Conservation (phyloP, 2,797 vertebrate species). For the Zalophus californianus region DNA sequence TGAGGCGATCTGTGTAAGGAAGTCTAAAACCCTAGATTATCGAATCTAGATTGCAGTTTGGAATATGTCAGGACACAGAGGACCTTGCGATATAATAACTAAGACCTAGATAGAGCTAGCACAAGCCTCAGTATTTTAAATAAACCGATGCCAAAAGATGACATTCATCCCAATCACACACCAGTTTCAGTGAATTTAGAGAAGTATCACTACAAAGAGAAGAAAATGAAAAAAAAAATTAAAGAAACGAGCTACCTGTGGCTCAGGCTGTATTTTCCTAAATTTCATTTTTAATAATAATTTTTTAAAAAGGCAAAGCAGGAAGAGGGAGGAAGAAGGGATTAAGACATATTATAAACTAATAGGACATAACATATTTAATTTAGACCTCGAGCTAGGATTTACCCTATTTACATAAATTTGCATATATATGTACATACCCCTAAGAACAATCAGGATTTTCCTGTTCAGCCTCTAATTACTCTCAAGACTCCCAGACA, state of each 20-base stretch:
- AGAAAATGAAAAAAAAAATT: background rate
- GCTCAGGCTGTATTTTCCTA: background rate
- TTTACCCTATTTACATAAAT: background rate
- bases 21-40: background rate
- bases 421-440: accelerated
- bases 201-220: background rate
- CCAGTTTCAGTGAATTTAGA: background rate
- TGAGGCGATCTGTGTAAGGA: background rate
- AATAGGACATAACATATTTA: background rate
- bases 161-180: background rate
- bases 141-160: background rate
- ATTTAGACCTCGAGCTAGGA: background rate
- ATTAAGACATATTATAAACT: background rate
- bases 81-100: background rate
- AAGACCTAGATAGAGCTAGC: background rate
- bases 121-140: background rate
- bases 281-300: background rate
- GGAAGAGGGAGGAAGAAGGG: background rate
- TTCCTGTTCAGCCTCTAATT: background rate
- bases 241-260: background rate
- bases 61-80: background rate
- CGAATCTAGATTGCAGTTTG: background rate
- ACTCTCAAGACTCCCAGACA: background rate
- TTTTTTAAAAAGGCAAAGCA: background rate
- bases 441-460: background rate